Evolutionary conservation across 2,797 vertebrate species (phyloP), one percentile per base, ranked within the genome.

Genomic region (Selene dorsalis): DNA sequence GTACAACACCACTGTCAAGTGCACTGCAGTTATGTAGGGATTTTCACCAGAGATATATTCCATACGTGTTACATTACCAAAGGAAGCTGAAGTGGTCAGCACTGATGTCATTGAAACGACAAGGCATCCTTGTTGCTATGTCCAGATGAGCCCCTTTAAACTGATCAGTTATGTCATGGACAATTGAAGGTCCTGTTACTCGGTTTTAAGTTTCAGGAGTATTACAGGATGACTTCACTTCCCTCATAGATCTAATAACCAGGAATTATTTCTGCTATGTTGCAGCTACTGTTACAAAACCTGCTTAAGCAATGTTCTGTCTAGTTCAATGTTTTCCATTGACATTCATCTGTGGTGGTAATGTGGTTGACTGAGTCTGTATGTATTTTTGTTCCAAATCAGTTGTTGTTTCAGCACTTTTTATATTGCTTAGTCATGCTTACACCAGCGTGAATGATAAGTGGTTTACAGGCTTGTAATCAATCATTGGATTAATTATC

Each of bases 201-300:
- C 58, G 66, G 72, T 43, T 84, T 86, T 60, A n/a, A 50, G 38
- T 88, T 84, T 77, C 79, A 52, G 59, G 57, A 56, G 50, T 74
- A 82, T 85, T 69, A 73, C 48, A 64, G 48, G 68, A 82, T 71
- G 50, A 48, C 11, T 58, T 74, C 60, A 22, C 57, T 50, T 79
- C 43, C 63, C 55, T 57, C 32, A 39, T 28, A 59, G 63, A 75
- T 84, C 41, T 56, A 62, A 78, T 82, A 43, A 58, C 59, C 45
- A 14, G 24, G 20, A 45, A 14, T 55, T 47, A 68, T 84, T 72
- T 68, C 69, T 57, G 41, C 17, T 20, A 32, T 71, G 56, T 61
- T 64, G 73, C 55, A 66, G 73, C 68, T 75, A 58, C 77, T 69
- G 58, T 80, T 30, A 43, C 4, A 7, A 43, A 48, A 48, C 48